Conservation (phyloP, 2,888 invertebrate species). For the Hyalella azteca region DNA sequence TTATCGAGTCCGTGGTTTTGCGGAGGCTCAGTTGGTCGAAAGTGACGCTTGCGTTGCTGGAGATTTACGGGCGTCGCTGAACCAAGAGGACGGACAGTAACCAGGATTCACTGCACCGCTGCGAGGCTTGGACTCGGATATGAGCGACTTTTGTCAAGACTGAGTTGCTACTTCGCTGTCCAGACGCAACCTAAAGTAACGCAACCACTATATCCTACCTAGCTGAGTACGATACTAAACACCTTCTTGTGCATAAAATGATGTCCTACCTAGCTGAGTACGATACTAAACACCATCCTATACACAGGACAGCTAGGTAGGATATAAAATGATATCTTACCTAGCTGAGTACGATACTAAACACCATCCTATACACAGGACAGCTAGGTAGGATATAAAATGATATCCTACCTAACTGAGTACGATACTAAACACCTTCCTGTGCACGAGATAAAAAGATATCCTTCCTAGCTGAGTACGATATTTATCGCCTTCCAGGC, state of each 20-base stretch:
- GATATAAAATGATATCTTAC: not conserved
- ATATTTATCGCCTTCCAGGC: too few relatives aligned
- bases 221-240: not conserved
- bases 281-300: not conserved
- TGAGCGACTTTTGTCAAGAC: conserved; percentile 11
- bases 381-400: not conserved
- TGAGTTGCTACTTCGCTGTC: conserved; percentile 25
- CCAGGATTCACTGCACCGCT: conserved; percentile 22
- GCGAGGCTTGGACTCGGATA: conserved; percentile 4
- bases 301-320: too few relatives aligned
- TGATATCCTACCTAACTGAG: not conserved
- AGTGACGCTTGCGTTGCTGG: conserved; percentile 22
- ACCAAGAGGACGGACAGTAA: conserved; percentile 28
- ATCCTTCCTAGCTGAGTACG: not conserved
- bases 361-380: too few relatives aligned
- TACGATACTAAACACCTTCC: not conserved
- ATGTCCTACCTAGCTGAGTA: not conserved
- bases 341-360: not conserved
- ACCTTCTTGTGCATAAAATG: not conserved
- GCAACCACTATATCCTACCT: too few relatives aligned
- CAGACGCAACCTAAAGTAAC: too few relatives aligned
- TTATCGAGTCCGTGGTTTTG: conserved; percentile 4
- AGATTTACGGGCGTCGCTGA: conserved; percentile 20
- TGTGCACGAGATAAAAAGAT: not conserved
- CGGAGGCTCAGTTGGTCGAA: conserved; percentile 6